A percentile compares a stretch with the other conserved stretches of the same genome.
Evolutionary conservation across 2,113 vertebrate genomes (phyloP).

Genomic region (Nycticorax nycticorax): DNA sequence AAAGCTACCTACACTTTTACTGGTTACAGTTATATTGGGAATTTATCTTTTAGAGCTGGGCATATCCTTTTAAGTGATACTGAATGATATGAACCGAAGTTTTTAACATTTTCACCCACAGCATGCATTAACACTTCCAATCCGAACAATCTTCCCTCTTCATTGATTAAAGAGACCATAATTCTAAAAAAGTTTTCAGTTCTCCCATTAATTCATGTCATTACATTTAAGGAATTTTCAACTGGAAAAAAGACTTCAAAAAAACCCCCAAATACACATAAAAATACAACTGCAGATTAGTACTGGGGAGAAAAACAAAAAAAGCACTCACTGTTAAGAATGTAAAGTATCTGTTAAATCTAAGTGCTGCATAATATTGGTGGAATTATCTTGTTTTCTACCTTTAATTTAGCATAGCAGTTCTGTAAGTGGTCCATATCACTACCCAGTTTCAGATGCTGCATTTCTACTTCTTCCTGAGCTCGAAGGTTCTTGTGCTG

Average conservation of each 20-base stretch:
- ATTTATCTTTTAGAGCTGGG: not conserved
- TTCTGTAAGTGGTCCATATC: conserved; percentile 90
- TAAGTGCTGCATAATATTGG: not conserved
- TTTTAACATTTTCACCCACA: not conserved
- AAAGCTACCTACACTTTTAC: not conserved
- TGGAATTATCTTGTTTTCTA: conserved; percentile 39
- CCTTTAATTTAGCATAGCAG: conserved; percentile 90
- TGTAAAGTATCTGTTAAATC: not conserved
- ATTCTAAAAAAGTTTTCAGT: not conserved
- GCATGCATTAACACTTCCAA: not conserved
- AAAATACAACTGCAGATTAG: not conserved
- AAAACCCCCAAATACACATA: fast-evolving
- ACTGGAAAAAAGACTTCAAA: not conserved
- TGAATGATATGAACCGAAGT: not conserved
- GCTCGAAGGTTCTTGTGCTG: conserved; percentile 81
- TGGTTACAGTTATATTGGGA: not conserved
- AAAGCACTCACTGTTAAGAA: not conserved
- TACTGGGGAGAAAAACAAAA: not conserved
- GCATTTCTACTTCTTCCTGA: conserved; percentile 87
- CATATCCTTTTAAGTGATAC: not conserved
- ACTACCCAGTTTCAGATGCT: conserved; percentile 87
- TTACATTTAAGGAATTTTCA: not conserved
- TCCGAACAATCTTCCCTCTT: not conserved
- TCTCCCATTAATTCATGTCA: not conserved
- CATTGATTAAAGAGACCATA: not conserved